Base-by-base conservation (phyloP, 2,888 invertebrate species). In the Liodrosophila aerea region DNA sequence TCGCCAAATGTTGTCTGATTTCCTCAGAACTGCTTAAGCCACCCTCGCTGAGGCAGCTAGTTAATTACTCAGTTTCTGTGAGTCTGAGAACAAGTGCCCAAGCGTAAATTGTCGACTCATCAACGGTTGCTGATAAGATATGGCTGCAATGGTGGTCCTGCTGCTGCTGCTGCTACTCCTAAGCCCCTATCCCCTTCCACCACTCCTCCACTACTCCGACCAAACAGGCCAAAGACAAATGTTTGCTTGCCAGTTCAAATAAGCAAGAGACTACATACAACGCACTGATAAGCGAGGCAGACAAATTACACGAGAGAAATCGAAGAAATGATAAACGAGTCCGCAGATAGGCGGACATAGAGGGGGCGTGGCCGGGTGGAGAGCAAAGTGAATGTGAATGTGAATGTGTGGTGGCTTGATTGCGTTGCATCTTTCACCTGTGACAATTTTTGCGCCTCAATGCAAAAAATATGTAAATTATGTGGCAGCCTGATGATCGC, bases 401-500 rank as follows among this genome's bases (percentile, higher is more conserved):
- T n/a, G n/a, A n/a, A n/a, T n/a, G n/a, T n/a, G 39, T 18, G n/a
- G n/a, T 18, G 9, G 9, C n/a, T 46, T 67, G 65, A 70, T 65
- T 65, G 73, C 50, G 43, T 22, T 22, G 22, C 77, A 73, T 81
- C 78, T 80, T 85, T 85, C 85, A 85, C 78, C 78, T 80, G 78
- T 80, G 78, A 85, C 78, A 80, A 84, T 84, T 73, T 22, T 77
- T 52, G 63, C 70, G 44, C 50, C 12, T 15, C 27, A 62, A 40
- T n/a, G 61, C 72, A 51, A 60, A 56, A 84, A 81, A 82, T 85
- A 80, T 80, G 78, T 69, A 80, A 80, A 80, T 85, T 39, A 57
- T 66, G 64, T 51, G 67, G 63, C 12, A 49, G n/a, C 53, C 45
- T 59, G 60, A 66, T 59, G 69, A 50, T 45, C 59, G 69, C 77